Base-by-base conservation (phyloP, 35 echinoderm and acorn worm genomes). In the Holothuria glaberrima region DNA sequence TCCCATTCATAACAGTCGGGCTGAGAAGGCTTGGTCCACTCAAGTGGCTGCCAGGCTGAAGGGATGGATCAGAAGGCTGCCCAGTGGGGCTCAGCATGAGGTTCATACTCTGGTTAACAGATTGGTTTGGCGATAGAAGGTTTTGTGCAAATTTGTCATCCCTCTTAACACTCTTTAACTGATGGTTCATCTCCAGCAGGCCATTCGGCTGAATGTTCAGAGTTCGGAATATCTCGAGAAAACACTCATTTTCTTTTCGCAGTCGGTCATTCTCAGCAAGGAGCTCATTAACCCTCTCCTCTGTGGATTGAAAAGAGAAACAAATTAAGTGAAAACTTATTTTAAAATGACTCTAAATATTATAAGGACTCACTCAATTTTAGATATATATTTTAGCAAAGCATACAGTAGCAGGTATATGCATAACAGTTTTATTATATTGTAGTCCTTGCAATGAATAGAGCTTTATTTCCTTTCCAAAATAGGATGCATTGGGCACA, bases 181-280 rank as follows among this genome's bases (percentile, higher is more conserved):
- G 85, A 22, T 71, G 60, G 21, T 87, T 87, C 89, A 90, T 66
- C 75, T 95, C 89, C 3, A 85, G 46, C 12, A 92, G 30, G 16
- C 94, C 94, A 65, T 88, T 89, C 0, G 94, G 85, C n/a, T 70
- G 86, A 30, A 91, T 84, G 48, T 97, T 91, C 89, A 97, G 57
- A 20, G 46, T 89, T 84, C 88, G 36, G 38, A 97, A 88, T 12
- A 97, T 80, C 48, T 97, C 89, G 12, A 71, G 67, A 41, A 91
- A 91, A 44, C 86, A 72, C 34, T 94, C 87, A 38, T 97, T 97
- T 80, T 97, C 95, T 36, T 90, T 88, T 36, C 90, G 72, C 33
- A 97, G 90, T 78, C 79, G 82, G n/a, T 94, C 92, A 63, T 97
- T 97, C 61, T 97, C 92, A 12, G 90, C 88, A 67, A 85, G 59